A percentile compares a stretch with the other conserved stretches of the same genome.
phyloP scores from a whole-genome alignment of 1,140 invertebrate genomes.

The Lepidurus packardi region DNA sequence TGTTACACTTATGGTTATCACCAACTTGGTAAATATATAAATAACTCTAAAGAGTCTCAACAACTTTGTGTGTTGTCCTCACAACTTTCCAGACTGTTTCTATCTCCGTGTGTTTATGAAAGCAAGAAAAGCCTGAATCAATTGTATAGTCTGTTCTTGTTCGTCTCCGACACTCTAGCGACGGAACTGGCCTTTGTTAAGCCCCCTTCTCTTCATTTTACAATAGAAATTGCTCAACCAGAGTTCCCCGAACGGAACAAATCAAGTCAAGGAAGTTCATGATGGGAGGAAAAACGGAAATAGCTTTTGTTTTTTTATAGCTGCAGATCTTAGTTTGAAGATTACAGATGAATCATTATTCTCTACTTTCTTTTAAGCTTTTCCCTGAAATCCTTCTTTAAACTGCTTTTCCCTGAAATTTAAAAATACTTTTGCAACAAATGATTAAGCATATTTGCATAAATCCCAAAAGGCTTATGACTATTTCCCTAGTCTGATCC shows the following conservation, averaged over 20 bases:
- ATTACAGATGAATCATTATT: no score
- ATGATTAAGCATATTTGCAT: no score
- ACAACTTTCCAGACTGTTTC: background rate
- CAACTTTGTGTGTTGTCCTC: background rate
- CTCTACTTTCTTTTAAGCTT: no score
- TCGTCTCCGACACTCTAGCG: background rate
- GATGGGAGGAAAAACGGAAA: background rate
- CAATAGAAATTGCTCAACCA: background rate
- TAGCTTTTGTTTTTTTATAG: background rate
- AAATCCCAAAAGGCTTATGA: no score
- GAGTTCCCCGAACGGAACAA: slow-evolving; percentile 10
- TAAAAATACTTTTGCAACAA: no score
- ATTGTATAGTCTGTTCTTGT: background rate
- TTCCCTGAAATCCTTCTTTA: no score
- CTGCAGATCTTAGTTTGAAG: no score
- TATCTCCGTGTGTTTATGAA: background rate
- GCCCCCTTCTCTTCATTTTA: background rate
- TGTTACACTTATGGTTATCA: slow-evolving; percentile 60
- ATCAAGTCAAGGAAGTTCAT: slow-evolving; percentile 8
- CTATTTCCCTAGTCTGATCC: no score
- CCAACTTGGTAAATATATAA: slow-evolving; percentile 56
- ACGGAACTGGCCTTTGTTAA: slow-evolving; percentile 7
- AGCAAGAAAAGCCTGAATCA: background rate
- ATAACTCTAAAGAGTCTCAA: background rate
- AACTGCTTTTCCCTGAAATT: no score